A percentile compares a stretch with the other conserved stretches of the same genome.
phyloP scores from a whole-genome alignment of 2,797 vertebrate genomes.

The Oryzias sinensis region DNA sequence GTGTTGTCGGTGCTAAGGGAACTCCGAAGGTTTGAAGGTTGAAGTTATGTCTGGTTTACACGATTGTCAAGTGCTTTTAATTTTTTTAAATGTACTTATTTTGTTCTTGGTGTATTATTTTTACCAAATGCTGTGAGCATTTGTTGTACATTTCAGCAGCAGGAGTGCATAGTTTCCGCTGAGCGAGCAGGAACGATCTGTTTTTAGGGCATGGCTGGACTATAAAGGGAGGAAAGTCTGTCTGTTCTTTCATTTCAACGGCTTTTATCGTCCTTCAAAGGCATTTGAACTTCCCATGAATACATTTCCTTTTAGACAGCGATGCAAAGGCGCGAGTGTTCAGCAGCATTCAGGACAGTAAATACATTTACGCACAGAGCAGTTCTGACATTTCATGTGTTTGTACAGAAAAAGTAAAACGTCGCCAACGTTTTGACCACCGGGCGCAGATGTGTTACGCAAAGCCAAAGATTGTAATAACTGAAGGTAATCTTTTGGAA shows the following conservation, averaged over 20 bases:
- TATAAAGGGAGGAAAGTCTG: slow-evolving; percentile 37
- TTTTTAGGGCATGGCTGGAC: slow-evolving; percentile 56
- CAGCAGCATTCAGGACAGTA: no score
- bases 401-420: no score
- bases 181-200: slow-evolving; percentile 60
- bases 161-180: slow-evolving; percentile 54
- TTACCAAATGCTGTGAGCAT: slow-evolving; percentile 51
- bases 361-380: no score
- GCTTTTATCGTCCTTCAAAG: background rate
- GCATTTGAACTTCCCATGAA: no score
- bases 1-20: slow-evolving; percentile 41
- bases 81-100: slow-evolving; percentile 67
- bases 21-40: slow-evolving; percentile 9
- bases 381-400: no score
- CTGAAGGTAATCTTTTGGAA: no score
- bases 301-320: no score
- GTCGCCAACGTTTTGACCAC: no score
- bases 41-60: slow-evolving; percentile 54
- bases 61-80: slow-evolving; percentile 72
- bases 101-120: slow-evolving; percentile 70
- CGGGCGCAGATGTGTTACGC: no score
- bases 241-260: background rate
- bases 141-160: slow-evolving; percentile 52
- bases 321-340: no score
- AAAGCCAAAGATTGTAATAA: no score